Conservation (phyloP, 2,888 invertebrate genomes). For the Nycteola revayana region DNA sequence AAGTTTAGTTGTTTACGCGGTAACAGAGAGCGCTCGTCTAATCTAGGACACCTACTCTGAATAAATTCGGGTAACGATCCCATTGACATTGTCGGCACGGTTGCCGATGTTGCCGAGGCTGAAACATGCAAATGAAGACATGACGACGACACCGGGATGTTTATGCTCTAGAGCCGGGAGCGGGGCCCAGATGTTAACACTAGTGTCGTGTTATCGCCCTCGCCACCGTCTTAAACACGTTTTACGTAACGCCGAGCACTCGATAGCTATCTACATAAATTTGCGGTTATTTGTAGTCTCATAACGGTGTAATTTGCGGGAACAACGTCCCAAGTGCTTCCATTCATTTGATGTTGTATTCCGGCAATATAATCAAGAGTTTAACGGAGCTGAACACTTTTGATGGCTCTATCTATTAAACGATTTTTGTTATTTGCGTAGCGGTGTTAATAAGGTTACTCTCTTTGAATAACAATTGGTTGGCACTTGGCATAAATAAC, state of each 20-base stretch:
- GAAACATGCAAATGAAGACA: conserved; percentile 76
- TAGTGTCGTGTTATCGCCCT: conserved; percentile 62
- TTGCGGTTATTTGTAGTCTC: conserved; percentile 71
- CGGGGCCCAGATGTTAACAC: conserved; percentile 61
- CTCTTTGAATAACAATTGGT: conserved; percentile 29
- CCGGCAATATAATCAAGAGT: conserved; percentile 51
- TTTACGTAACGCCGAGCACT: conserved; percentile 65
- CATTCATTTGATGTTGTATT: conserved; percentile 56
- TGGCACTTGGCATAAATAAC: conserved; percentile 12
- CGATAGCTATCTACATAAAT: conserved; percentile 75
- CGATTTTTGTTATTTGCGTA: conserved; percentile 36
- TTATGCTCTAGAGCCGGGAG: conserved; percentile 51
- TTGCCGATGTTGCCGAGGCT: conserved; percentile 44
- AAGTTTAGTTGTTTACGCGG: background rate
- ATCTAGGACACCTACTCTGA: conserved; percentile 43
- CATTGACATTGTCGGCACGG: conserved; percentile 59
- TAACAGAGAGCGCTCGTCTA: conserved; percentile 9
- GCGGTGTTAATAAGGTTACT: conserved; percentile 30
- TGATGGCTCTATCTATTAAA: conserved; percentile 43
- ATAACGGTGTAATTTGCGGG: conserved; percentile 68
- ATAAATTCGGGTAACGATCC: conserved; percentile 59
- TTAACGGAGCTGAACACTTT: conserved; percentile 48
- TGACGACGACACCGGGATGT: conserved; percentile 62
- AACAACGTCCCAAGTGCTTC: conserved; percentile 54
- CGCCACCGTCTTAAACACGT: conserved; percentile 64